A percentile compares a stretch with the other conserved stretches of the same genome.
These are phyloP conservation scores for Lepisosteus oculatus DNA, from an alignment of 2,113 vertebrate species.

Conservation along the genomic window DNA sequence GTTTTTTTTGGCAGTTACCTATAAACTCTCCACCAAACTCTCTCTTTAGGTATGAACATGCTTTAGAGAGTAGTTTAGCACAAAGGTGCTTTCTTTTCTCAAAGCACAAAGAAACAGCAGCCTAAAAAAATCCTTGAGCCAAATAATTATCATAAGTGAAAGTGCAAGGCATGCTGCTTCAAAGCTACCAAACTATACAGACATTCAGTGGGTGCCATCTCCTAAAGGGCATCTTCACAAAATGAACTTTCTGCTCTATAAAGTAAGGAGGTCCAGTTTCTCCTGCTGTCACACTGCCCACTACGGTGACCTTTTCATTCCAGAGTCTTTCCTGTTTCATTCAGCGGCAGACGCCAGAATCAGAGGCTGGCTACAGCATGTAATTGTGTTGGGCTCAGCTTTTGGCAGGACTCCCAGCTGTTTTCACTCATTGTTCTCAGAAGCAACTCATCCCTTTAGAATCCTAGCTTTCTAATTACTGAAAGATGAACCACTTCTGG, in stretches of 20 bases:
- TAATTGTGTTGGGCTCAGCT: not conserved
- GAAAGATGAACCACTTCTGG: not conserved
- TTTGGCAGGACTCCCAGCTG: not conserved
- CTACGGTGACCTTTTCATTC: not conserved
- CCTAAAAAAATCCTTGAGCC: not conserved
- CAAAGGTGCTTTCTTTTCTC: constrained; percentile 3
- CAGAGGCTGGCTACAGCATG: not conserved
- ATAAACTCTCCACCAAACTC: too few relatives aligned
- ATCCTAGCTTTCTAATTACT: not conserved
- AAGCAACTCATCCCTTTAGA: not conserved
- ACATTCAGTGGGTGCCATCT: not conserved
- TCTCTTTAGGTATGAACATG: too few relatives aligned
- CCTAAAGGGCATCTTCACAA: constrained; percentile 1
- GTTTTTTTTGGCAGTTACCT: too few relatives aligned
- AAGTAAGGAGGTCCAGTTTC: not conserved
- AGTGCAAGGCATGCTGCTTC: not conserved
- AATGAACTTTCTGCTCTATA: not conserved
- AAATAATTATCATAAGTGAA: constrained; percentile 2
- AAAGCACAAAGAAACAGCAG: not conserved
- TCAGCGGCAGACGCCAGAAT: not conserved
- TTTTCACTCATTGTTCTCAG: not conserved
- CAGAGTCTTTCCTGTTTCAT: not conserved
- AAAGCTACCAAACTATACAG: not conserved
- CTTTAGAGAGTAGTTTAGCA: too few relatives aligned
- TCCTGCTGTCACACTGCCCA: not conserved